Evolutionary conservation across 2,888 invertebrate genomes (phyloP), one percentile per base, ranked within the genome.

Genomic region (Periphyllus acericola): DNA sequence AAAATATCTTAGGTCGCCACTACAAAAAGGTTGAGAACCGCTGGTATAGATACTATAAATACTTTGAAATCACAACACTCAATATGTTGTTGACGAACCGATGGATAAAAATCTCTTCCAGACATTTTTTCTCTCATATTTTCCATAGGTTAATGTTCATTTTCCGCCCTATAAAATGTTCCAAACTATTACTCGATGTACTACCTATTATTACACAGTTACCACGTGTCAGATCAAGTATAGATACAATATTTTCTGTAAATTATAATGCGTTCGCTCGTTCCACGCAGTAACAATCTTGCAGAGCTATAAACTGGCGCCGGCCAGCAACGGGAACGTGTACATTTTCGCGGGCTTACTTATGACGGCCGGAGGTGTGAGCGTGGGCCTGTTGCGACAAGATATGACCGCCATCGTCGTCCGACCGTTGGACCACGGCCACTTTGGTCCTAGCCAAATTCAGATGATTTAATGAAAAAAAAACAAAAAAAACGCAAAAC

Each of bases 321-420:
- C 34, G 72, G 6, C 19, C 0, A n/a, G 40, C 40, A 81, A n/a
- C 34, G 34, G 36, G 3, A 11, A n/a, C 68, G 68, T 81, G 32
- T 81, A 68, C 29, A 40, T 68, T 40, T 81, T 66, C 29, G 81
- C 81, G 9, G 81, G 81, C 81, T 8, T 68, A 1, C 68, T 81
- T 25, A 68, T 81, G 66, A 81, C 32, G 66, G 68, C 68, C 17
- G 81, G 66, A 11, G 68, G 81, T 25, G n/a, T 66, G 6, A 68
- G 81, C 40, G 29, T 81, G 17, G 40, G 66, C 17, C 5, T 68
- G 11, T 81, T 81, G 68, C 40, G 60, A 25, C 60, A 25, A 46
- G 40, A 29, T 11, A 25, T 68, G 6, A 3, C 68, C 68, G n/a
- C n/a, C 1, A 1, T 1, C 11, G 68, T 25, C n/a, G 11, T 25